These are phyloP conservation scores for Drosophila emarginata DNA, from an alignment of 2,888 invertebrate genomes.

Conservation along the genomic window DNA sequence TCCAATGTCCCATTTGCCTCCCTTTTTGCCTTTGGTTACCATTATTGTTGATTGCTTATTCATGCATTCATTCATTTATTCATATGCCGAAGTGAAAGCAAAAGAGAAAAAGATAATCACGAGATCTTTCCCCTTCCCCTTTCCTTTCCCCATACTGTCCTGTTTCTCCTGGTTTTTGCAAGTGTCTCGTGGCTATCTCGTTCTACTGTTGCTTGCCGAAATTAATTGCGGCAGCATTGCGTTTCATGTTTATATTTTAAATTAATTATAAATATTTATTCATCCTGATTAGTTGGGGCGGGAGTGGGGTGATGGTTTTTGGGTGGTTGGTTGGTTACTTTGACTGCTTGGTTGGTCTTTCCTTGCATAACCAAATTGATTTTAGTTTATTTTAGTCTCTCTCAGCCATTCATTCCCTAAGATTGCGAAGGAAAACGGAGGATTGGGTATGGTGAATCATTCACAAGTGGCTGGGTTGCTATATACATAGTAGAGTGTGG, in stretches of 20 bases:
- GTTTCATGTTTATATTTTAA: conserved; percentile 73
- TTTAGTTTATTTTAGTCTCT: conserved; percentile 73
- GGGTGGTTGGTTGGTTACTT: background rate
- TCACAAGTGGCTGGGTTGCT: background rate
- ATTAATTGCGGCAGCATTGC: conserved; percentile 68
- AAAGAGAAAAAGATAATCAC: background rate
- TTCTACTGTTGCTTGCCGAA: conserved; percentile 34
- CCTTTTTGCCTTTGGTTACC: conserved; percentile 36
- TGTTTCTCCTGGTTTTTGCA: conserved; percentile 45
- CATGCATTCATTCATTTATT: conserved; percentile 75
- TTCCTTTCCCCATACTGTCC: conserved; percentile 25
- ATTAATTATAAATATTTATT: conserved; percentile 78
- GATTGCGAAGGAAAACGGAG: background rate
- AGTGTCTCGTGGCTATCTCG: conserved; percentile 1
- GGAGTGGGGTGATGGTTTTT: conserved; percentile 6
- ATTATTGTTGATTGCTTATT: conserved; percentile 74
- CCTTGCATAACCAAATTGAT: conserved; percentile 69
- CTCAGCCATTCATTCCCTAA: conserved; percentile 29
- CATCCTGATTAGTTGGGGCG: conserved; percentile 69
- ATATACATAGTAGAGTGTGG: conserved; percentile 12
- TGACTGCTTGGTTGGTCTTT: conserved; percentile 6
- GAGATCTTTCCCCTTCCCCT: background rate
- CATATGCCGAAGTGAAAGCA: conserved; percentile 48
- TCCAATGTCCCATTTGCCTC: conserved; percentile 22
- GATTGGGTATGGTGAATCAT: background rate